Evolutionary conservation across 2,113 vertebrate genomes (phyloP).

Genomic region (Rhineura floridana): DNA sequence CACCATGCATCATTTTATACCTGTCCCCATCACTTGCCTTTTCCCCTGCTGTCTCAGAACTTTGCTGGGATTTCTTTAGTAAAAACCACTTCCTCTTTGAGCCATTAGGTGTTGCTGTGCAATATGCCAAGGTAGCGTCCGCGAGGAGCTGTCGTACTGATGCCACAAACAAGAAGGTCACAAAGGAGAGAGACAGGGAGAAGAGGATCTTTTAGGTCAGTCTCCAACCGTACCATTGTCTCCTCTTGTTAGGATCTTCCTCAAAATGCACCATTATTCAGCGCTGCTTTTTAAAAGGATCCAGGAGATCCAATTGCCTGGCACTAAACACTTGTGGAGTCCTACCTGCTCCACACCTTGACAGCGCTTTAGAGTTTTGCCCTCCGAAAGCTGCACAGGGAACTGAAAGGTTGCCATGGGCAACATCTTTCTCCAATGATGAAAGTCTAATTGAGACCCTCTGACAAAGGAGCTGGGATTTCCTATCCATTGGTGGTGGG

Average conservation of each 20-base stretch:
- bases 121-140: rapidly evolving
- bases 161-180: background rate
- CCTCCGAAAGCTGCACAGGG: conserved; percentile 11
- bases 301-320: background rate
- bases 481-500: conserved; percentile 31
- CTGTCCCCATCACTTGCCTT: too few species aligned
- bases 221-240: background rate
- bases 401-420: conserved; percentile 51
- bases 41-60: too few species aligned
- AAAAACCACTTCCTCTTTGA: background rate
- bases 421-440: conserved; percentile 12
- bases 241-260: background rate
- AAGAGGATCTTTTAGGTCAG: background rate
- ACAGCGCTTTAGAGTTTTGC: background rate
- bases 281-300: background rate
- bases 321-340: background rate
- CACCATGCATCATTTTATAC: too few species aligned
- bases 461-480: conserved; percentile 45
- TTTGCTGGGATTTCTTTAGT: background rate
- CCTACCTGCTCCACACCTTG: background rate
- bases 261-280: background rate
- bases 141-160: background rate
- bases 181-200: background rate
- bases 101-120: background rate
- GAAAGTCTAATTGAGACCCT: conserved; percentile 32